phyloP scores from a whole-genome alignment of 2,113 vertebrate genomes.

The Silurus glanis region DNA sequence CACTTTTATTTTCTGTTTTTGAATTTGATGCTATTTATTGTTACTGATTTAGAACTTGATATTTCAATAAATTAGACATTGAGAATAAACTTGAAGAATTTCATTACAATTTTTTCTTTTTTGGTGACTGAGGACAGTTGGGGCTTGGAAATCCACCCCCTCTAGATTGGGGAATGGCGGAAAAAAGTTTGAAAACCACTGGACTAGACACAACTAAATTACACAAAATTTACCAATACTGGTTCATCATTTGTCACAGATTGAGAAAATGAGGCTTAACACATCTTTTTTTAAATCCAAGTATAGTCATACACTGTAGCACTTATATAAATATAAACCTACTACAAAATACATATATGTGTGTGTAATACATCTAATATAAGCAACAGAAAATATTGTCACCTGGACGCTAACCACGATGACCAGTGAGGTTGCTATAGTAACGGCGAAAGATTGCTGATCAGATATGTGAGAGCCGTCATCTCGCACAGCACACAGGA shows the following conservation, averaged over 20 bases:
- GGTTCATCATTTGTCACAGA: not conserved
- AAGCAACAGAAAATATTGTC: slow-evolving; percentile 17
- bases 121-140: no score
- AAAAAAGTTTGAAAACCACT: no score
- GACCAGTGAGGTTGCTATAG: slow-evolving; percentile 80
- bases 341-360: not conserved
- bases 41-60: no score
- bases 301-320: not conserved
- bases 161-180: no score
- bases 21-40: no score
- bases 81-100: no score
- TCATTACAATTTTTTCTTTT: no score
- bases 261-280: not conserved
- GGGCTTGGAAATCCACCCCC: no score
- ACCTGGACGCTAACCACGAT: slow-evolving; percentile 85
- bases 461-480: slow-evolving; percentile 75
- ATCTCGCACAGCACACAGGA: slow-evolving; percentile 70
- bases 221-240: not conserved
- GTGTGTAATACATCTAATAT: not conserved
- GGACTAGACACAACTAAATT: no score
- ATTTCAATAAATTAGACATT: no score
- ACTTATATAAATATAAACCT: not conserved
- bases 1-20: no score
- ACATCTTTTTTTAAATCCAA: not conserved
- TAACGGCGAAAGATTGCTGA: slow-evolving; percentile 82